These are phyloP conservation scores for Eucidaris tribuloides DNA, from an alignment of 35 echinoderm and acorn worm genomes.

Conservation along the genomic window DNA sequence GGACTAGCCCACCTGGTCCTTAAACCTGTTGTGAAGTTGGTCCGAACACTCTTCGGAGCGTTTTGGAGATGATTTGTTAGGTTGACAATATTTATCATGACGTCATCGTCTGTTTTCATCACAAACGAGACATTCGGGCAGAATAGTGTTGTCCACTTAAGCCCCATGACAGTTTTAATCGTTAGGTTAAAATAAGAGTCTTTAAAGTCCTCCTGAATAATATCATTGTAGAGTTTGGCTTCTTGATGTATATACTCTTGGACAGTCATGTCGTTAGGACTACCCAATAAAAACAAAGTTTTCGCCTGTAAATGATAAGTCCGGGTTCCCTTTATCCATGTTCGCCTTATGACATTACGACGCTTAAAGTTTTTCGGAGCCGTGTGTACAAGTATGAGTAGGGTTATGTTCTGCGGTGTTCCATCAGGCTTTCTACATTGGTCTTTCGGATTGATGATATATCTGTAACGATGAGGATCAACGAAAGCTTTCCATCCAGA, in stretches of 20 bases:
- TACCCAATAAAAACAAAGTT: neutral
- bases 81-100: too few relatives aligned
- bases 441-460: neutral
- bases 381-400: conserved; percentile 2
- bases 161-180: conserved; percentile 42
- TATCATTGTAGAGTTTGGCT: neutral
- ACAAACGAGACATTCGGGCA: conserved; percentile 18
- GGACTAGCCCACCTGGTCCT: neutral
- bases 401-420: neutral
- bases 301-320: neutral
- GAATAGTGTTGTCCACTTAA: conserved; percentile 15
- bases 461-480: neutral
- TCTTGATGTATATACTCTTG: neutral
- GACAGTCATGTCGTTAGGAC: neutral
- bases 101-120: conserved; percentile 24
- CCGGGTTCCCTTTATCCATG: neutral
- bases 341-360: neutral
- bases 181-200: conserved; percentile 46
- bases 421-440: neutral
- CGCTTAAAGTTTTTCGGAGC: neutral
- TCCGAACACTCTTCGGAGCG: neutral
- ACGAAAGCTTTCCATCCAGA: too few relatives aligned
- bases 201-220: conserved; percentile 22
- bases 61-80: too few relatives aligned
- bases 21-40: conserved; percentile 21